Percentiles rank a stretch among this genome's conserved stretches.
Evolutionary conservation across 2,888 invertebrate genomes (phyloP).

Genomic region (Ophraella communa): DNA sequence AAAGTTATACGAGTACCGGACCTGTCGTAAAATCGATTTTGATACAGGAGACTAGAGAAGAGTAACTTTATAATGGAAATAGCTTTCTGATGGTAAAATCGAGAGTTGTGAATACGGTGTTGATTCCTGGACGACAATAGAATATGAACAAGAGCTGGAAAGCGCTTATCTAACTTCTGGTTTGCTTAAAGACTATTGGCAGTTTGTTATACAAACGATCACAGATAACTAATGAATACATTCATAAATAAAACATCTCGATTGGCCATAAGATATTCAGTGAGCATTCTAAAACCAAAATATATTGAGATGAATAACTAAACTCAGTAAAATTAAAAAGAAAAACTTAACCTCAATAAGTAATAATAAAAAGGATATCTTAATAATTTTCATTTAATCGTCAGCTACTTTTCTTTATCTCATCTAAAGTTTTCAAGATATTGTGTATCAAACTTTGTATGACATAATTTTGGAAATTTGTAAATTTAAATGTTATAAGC

Average conservation of each 20-base stretch:
- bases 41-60: not conserved
- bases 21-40: constrained; percentile 18
- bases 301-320: no score
- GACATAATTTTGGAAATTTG: no score
- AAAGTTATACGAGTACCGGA: constrained; percentile 8
- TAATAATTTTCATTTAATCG: no score
- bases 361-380: no score
- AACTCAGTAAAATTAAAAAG: no score
- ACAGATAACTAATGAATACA: not conserved
- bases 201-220: not conserved
- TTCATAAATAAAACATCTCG: not conserved
- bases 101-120: constrained; percentile 12
- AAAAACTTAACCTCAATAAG: no score
- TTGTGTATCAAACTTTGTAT: no score
- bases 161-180: constrained; percentile 12
- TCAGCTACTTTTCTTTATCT: no score
- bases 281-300: no score
- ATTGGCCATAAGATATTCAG: not conserved
- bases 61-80: constrained; percentile 21
- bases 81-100: constrained; percentile 16
- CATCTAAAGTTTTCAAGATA: no score
- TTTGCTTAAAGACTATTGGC: constrained; percentile 3
- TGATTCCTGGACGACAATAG: constrained; percentile 15
- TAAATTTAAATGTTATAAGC: no score
- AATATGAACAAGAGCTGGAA: constrained; percentile 17